A percentile compares a stretch with the other conserved stretches of the same genome.
Evolutionary conservation across 2,113 vertebrate genomes (phyloP).

Genomic region (Anarrhichthys ocellatus): DNA sequence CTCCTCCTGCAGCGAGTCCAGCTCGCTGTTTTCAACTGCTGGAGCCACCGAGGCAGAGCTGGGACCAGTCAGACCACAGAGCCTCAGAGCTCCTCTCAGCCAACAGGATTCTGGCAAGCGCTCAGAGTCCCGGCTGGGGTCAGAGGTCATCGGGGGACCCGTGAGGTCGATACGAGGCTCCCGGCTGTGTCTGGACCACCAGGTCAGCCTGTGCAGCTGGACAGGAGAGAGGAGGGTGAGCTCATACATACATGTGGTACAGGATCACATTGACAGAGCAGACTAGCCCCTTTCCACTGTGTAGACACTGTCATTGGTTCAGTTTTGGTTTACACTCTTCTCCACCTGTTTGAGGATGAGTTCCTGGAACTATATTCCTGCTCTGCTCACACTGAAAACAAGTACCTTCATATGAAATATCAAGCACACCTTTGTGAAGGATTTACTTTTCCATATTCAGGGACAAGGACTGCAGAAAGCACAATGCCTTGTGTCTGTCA

Average conservation of each 20-base stretch:
- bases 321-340: no score
- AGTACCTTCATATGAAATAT: no score
- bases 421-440: no score
- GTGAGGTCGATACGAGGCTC: conserved; percentile 63
- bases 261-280: background rate
- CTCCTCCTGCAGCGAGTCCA: conserved; percentile 87
- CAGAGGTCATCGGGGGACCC: conserved; percentile 10
- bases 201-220: conserved; percentile 88
- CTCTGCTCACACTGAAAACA: no score
- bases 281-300: background rate
- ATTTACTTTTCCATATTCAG: no score
- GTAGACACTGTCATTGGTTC: no score
- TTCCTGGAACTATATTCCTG: no score
- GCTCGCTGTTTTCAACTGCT: conserved; percentile 71
- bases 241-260: background rate
- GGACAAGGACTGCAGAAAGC: no score
- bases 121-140: background rate
- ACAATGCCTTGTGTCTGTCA: no score
- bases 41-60: background rate
- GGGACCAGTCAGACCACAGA: conserved; percentile 84
- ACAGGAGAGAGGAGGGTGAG: conserved; percentile 20
- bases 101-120: conserved; percentile 66
- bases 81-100: conserved; percentile 79
- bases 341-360: no score
- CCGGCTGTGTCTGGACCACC: conserved; percentile 89